A percentile compares a stretch with the other conserved stretches of the same genome.
phyloP scores from a whole-genome alignment of 2,113 vertebrate genomes.

The Oxygymnocypris stewartii region DNA sequence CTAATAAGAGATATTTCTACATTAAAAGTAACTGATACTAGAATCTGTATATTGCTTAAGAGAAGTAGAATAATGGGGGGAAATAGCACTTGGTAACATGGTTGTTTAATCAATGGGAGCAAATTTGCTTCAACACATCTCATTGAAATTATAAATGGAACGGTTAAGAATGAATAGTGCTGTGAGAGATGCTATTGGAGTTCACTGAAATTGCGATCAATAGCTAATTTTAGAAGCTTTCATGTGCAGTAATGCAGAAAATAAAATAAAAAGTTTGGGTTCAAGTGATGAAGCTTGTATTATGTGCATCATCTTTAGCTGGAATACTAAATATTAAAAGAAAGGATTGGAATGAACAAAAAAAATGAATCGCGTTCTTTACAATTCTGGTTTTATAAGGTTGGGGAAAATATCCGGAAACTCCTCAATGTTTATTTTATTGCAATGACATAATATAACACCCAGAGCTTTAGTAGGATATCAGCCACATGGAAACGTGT shows the following conservation, averaged over 20 bases:
- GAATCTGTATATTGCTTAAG: neutral
- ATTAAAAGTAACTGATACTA: neutral
- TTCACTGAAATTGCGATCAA: slow-evolving; percentile 6
- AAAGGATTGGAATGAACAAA: neutral
- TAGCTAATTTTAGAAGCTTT: slow-evolving; percentile 1
- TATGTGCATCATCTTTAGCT: neutral
- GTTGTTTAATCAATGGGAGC: slow-evolving; percentile 4
- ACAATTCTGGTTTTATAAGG: neutral
- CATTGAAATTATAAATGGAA: slow-evolving; percentile 3
- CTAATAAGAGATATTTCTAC: neutral
- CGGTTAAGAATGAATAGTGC: neutral
- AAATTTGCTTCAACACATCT: slow-evolving; percentile 1
- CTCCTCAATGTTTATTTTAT: neutral
- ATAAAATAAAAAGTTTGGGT: neutral
- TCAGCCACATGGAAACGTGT: neutral
- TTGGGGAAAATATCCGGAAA: neutral
- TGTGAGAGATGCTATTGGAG: neutral
- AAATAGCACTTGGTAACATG: neutral
- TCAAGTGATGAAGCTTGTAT: neutral
- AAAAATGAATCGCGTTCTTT: neutral
- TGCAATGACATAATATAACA: neutral
- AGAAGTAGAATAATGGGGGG: neutral
- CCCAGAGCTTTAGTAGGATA: neutral
- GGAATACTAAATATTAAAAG: neutral
- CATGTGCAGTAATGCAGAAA: neutral